Evolutionary conservation across 1,140 invertebrate genomes (phyloP), one percentile per base, ranked within the genome.

Genomic region (Asobara japonica): DNA sequence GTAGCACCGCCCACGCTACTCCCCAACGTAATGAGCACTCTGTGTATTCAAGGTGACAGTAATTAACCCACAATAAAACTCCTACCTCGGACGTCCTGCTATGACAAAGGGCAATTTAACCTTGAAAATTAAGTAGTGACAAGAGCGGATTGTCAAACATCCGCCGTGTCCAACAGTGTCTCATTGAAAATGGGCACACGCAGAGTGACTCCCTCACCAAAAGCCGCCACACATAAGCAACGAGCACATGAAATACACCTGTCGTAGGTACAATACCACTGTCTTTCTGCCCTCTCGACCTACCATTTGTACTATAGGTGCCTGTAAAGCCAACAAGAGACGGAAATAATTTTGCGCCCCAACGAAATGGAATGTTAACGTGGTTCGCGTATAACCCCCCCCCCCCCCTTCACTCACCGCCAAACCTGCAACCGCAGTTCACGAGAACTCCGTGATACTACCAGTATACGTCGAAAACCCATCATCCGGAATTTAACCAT

Each of bases 321-420:
- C 7, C 51, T 56, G 51, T 61, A 61, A 67, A 67, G 65, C 41
- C 33, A 72, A 67, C 62, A 60, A 70, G 72, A 72, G 62, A 66
- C 70, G 73, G 75, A 76, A 74, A 76, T 76, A 72, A 76, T 76
- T 76, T 74, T 67, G 66, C 70, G 62, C 60, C 33, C 75, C 62
- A 67, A 56, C 65, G 16, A 71, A 74, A 74, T 74, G 73, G 72
- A 76, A 76, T 76, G 75, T 74, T 76, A 72, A 74, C 71, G 73
- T 61, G 65, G 68, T 71, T 64, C 64, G 25, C 64, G 68, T 74
- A 51, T 25, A 60, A 25, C 64, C 31, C 41, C 41, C 41, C 18
- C 41, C n/a, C 13, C n/a, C 5, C 41, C 11, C 7, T 11, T 16
- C 41, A 41, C 41, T 16, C 41, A 16, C 11, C 11, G 5, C 41